Evolutionary conservation across 2,113 vertebrate species (phyloP).

Genomic region (Passer montanus): DNA sequence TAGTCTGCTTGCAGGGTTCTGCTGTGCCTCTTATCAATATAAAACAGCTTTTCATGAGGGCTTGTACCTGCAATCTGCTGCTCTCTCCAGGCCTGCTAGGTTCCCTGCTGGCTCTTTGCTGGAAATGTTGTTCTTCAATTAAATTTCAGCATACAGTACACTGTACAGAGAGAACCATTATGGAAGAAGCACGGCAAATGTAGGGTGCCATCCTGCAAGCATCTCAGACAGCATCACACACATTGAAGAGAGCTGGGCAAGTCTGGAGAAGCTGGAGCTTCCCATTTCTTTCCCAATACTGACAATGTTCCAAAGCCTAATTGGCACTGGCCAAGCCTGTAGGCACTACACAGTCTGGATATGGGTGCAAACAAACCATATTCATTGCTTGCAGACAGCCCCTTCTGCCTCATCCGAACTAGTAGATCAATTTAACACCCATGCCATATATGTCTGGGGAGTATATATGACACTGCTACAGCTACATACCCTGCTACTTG

Average conservation of each 20-base stretch:
- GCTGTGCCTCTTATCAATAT: background rate
- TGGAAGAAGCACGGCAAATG: rapidly evolving
- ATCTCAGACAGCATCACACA: background rate
- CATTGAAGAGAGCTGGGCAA: rapidly evolving
- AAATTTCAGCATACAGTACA: background rate
- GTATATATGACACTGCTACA: background rate
- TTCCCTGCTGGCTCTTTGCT: background rate
- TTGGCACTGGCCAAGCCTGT: background rate
- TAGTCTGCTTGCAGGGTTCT: background rate
- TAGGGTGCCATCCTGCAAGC: background rate
- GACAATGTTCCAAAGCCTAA: background rate
- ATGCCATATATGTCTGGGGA: rapidly evolving
- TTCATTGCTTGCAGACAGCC: background rate
- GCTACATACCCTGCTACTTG: background rate
- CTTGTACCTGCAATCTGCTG: background rate
- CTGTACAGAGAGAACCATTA: background rate
- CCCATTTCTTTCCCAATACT: background rate
- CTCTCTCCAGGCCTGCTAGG: background rate
- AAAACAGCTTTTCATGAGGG: background rate
- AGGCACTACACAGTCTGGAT: background rate
- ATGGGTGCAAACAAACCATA: background rate
- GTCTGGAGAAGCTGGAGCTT: background rate
- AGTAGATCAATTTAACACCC: background rate
- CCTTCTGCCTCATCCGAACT: background rate
- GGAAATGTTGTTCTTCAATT: background rate